Evolutionary conservation across 2,113 vertebrate genomes (phyloP).

Genomic region (Megatriorchis doriae): DNA sequence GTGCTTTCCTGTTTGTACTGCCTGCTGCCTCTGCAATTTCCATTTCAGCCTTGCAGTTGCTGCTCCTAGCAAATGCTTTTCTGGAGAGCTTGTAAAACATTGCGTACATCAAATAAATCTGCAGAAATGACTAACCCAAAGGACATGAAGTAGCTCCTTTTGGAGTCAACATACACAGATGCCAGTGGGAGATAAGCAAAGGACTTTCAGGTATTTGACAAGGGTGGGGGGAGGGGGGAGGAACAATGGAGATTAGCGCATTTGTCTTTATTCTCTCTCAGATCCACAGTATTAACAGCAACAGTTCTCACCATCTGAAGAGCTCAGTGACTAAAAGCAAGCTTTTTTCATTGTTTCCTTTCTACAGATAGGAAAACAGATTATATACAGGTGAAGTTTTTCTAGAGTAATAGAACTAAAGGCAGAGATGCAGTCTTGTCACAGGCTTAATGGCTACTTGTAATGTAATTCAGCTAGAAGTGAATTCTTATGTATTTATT

Average conservation of each 20-base stretch:
- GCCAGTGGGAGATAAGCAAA: neutral
- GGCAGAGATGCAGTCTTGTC: neutral
- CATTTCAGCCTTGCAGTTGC: neutral
- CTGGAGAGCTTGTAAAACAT: constrained; percentile 10
- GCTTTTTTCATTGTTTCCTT: neutral
- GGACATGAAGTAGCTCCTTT: neutral
- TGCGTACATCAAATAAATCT: neutral
- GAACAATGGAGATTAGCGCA: neutral
- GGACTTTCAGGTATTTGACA: neutral
- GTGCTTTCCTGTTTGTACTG: neutral
- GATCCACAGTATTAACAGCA: neutral
- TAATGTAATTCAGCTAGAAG: neutral
- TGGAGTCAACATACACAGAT: neutral
- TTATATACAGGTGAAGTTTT: neutral
- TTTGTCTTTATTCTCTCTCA: neutral
- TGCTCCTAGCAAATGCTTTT: neutral
- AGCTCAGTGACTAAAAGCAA: neutral
- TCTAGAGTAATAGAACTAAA: neutral
- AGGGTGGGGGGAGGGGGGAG: neutral
- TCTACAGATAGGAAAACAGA: neutral
- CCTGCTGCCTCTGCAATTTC: neutral
- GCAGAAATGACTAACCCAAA: neutral
- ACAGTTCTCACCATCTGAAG: neutral
- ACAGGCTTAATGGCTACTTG: neutral
- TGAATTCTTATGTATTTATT: neutral